phyloP scores from a whole-genome alignment of 2,797 vertebrate genomes.

The Myotis myotis region DNA sequence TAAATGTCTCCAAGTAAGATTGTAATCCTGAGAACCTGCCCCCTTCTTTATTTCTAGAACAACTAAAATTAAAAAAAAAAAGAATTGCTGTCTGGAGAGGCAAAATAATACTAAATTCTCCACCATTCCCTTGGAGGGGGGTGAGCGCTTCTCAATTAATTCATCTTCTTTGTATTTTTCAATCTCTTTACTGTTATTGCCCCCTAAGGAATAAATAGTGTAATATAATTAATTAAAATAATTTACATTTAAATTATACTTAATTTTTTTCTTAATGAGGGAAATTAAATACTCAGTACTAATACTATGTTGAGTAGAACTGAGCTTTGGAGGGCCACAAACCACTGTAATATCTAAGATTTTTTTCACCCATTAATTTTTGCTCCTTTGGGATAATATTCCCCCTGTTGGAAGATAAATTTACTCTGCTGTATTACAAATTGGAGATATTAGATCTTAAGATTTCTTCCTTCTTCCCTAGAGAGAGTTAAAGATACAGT shows the following conservation, averaged over 20 bases:
- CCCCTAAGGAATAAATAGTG: neutral
- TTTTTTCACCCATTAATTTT: neutral
- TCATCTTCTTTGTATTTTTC: neutral
- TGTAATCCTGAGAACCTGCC: neutral
- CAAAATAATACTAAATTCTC: neutral
- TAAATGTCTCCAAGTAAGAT: neutral
- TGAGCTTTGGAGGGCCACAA: neutral
- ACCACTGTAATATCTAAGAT: neutral
- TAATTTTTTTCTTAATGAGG: neutral
- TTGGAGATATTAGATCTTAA: neutral
- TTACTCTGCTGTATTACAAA: neutral
- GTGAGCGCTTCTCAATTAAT: neutral
- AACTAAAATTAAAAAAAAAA: neutral
- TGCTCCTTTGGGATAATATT: neutral
- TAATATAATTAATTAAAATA: slow-evolving; percentile 14
- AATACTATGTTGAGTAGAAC: neutral
- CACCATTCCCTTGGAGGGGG: neutral
- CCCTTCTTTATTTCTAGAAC: neutral
- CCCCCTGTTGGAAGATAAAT: neutral
- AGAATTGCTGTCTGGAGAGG: neutral
- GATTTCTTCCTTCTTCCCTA: neutral
- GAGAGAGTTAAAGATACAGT: neutral
- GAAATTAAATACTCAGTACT: neutral
- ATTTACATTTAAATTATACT: neutral
- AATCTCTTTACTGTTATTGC: neutral